Base-by-base conservation (phyloP, 2,888 invertebrate genomes). In the Teleiodes luculella region DNA sequence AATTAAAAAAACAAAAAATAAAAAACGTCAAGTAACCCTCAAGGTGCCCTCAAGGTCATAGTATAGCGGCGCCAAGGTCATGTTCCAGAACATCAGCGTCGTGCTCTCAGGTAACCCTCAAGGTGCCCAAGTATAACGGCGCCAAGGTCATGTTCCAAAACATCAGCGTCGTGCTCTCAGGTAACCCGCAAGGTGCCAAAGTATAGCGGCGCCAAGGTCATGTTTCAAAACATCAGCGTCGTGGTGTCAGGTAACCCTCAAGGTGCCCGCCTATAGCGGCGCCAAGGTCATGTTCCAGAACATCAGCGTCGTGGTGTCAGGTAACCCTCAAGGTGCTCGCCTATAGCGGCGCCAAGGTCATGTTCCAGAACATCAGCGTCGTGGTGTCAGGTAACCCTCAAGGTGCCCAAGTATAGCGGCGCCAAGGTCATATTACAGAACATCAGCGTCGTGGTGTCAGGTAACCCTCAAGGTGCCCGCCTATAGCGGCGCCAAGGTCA, bases 311-410 rank as follows among this genome's bases (percentile, higher is more conserved):
- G 33, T 8, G 10, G 33, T 33, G 3, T 33, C 33, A 11, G 33
- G 33, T 33, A 8, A 33, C 3, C 24, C 3, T 24, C 24, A 24
- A 24, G 24, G 24, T 24, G 6, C 3, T 6, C 3, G 10, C 8
- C 3, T 46, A 57, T 11, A 39, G 18, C 4, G 53, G 50, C 7
- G 24, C 10, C 1, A 28, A 30, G 10, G 50, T 53, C 11, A 20
- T 76, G 60, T 78, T 73, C 54, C 64, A 67, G 18, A 58, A 56
- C 6, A 65, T 53, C 55, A 73, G 64, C 52, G 57, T 68, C 47
- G 62, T 72, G 13, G 57, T 68, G 55, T 55, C 66, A 56, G 73
- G 82, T 80, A 64, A 63, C 62, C 47, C n/a, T n/a, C n/a, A n/a
- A n/a, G n/a, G 64, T 53, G 57, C 68, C 46, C 62, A 71, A 13